A percentile compares a stretch with the other conserved stretches of the same genome.
Evolutionary conservation across 1,140 invertebrate genomes (phyloP).

Genomic region (Solenopsis invicta): DNA sequence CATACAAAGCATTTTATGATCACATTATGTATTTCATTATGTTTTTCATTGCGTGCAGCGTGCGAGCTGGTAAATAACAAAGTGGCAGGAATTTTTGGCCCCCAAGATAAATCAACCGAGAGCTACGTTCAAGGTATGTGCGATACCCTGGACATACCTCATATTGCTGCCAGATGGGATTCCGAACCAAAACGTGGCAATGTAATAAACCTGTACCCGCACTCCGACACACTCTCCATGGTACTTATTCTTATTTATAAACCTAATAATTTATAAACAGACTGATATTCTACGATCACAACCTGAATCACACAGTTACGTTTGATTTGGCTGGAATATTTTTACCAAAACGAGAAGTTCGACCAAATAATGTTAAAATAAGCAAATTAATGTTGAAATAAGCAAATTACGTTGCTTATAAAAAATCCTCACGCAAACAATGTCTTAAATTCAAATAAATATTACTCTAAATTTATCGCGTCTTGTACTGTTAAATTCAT

Average conservation of each 20-base stretch:
- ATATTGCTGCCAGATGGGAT: constrained; percentile 92
- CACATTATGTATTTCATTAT: constrained; percentile 22
- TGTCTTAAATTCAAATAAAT: constrained; percentile 6
- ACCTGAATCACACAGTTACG: not conserved
- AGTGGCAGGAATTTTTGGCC: constrained; percentile 94
- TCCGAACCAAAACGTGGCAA: constrained; percentile 88
- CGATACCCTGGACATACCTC: constrained; percentile 95
- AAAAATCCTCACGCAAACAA: not conserved
- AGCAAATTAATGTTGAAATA: not conserved
- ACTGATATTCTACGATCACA: not conserved
- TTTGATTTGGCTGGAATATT: not conserved
- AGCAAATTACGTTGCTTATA: not conserved
- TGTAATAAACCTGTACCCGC: constrained; percentile 94
- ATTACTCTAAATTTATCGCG: not conserved
- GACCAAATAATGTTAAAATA: not conserved
- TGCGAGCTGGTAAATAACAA: constrained; percentile 89
- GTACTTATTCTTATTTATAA: constrained; percentile 77
- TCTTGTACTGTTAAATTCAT: not conserved
- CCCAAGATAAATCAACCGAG: constrained; percentile 89
- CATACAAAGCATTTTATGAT: not conserved
- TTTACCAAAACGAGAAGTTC: not conserved
- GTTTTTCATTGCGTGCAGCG: constrained; percentile 85
- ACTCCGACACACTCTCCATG: constrained; percentile 90
- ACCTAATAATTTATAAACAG: not conserved
- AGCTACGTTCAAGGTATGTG: constrained; percentile 94